Evolutionary conservation across 2,888 invertebrate species (phyloP), one percentile per base, ranked within the genome.

Genomic region (Euproctis similis): DNA sequence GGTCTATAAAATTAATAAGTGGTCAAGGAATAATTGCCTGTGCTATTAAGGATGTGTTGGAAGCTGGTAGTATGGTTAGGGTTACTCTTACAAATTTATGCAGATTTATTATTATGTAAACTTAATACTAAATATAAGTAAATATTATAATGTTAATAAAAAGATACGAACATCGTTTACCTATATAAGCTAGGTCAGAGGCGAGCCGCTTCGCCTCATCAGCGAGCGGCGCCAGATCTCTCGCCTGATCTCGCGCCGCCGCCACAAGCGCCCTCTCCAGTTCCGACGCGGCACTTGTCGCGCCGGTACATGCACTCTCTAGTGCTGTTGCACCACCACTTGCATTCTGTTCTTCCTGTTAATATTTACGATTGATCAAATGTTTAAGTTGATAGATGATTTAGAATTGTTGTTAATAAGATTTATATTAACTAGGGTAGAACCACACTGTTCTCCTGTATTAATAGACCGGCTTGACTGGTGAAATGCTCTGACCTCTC

Each of bases 251-350:
- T 18, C 82, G 64, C 38, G 84, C 84, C 25, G 85, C 92, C 36
- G 89, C 88, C 58, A 93, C 91, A 24, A 93, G 88, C 26, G 92
- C 91, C 42, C 91, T 89, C 54, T 90, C 90, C 44, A 97, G 87
- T 64, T 97, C 96, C 26, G 91, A 89, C 6, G 95, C 95, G 21
- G 96, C 94, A 56, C 91, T 89, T 36, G 92, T 90, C 27, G 97
- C 88, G 82, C 81, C 82, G 61, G 82, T 86, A 73, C 80, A 87
- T 68, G 89, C 86, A 74, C 87, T 84, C 39, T 84, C 84, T 30
- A 76, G 59, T 52, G 75, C 86, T 53, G 87, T 85, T 40, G 78
- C 62, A 59, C 73, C 59, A 27, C 75, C 66, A 47, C 61, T 62
- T 28, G 66, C 49, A 34, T 74, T 69, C 63, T 81, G 73, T 53